Evolutionary conservation across 1,140 invertebrate species (phyloP).

Genomic region (Lithobius niger): DNA sequence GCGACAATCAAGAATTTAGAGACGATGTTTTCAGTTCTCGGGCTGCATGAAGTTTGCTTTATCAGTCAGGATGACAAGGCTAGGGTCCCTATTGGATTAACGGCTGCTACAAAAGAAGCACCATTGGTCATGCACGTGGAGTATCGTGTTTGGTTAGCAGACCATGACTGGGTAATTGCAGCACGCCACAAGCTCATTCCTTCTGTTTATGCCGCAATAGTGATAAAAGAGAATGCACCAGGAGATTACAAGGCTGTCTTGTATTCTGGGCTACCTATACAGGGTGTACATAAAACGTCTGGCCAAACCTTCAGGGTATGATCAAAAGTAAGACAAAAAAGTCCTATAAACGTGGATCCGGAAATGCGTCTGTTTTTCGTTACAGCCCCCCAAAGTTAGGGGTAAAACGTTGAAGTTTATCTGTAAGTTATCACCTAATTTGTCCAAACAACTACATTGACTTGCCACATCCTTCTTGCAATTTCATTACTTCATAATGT

Average conservation of each 20-base stretch:
- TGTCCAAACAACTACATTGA: too few species aligned
- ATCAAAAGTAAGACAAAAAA: too few species aligned
- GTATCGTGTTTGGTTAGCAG: conserved; percentile 28
- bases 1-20: conserved; percentile 20
- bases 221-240: conserved; percentile 21
- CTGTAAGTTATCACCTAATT: too few species aligned
- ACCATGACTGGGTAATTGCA: conserved; percentile 34
- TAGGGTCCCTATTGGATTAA: conserved; percentile 30
- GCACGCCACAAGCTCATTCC: conserved; percentile 28
- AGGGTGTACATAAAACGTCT: too few species aligned
- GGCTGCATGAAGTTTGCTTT: conserved; percentile 21
- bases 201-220: conserved; percentile 25
- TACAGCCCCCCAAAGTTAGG: too few species aligned
- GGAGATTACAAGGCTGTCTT: conserved; percentile 22
- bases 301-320: too few species aligned
- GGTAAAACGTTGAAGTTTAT: too few species aligned
- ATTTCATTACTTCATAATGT: too few species aligned
- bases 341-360: too few species aligned
- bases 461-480: too few species aligned
- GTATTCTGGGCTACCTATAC: too few species aligned
- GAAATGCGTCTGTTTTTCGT: too few species aligned
- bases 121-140: conserved; percentile 31
- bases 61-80: conserved; percentile 32
- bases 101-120: conserved; percentile 32
- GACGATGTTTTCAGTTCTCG: conserved; percentile 18